Conservation (phyloP, 2,113 vertebrate genomes). For the Caretta caretta region DNA sequence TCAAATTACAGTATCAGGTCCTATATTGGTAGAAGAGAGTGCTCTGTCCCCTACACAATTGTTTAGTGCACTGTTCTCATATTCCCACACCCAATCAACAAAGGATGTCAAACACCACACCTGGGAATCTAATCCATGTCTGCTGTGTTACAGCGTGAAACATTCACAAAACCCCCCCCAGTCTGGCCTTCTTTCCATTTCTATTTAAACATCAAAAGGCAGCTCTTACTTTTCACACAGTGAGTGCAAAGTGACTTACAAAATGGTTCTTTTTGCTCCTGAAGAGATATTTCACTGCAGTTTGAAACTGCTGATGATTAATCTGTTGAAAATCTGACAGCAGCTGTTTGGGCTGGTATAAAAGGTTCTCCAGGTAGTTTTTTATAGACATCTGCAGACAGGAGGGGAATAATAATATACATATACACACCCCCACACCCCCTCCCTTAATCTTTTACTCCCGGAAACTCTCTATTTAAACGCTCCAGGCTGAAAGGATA, state of each 20-base stretch:
- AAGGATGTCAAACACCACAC: neutral
- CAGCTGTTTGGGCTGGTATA: slow-evolving; percentile 79
- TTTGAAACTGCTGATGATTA: slow-evolving; percentile 75
- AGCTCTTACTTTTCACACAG: neutral
- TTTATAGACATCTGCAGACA: slow-evolving; percentile 74
- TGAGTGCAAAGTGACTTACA: slow-evolving; percentile 64
- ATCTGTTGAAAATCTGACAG: slow-evolving; percentile 75
- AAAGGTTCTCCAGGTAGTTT: slow-evolving; percentile 73
- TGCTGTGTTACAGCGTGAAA: neutral
- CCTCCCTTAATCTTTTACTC: neutral
- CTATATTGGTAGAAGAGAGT: neutral
- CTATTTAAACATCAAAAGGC: neutral
- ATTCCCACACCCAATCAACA: neutral
- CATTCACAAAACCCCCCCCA: rapidly evolving
- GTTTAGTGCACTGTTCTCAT: neutral
- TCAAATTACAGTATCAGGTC: neutral
- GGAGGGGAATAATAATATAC: neutral
- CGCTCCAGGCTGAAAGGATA: neutral
- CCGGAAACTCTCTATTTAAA: neutral
- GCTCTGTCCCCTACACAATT: neutral
- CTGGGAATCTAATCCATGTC: neutral
- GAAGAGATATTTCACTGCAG: slow-evolving; percentile 79
- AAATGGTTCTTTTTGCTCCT: slow-evolving; percentile 68
- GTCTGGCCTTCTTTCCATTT: neutral
- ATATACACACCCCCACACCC: neutral